A percentile compares a stretch with the other conserved stretches of the same genome.
phyloP scores from a whole-genome alignment of 2,888 invertebrate species.

The Spisula subtruncata region DNA sequence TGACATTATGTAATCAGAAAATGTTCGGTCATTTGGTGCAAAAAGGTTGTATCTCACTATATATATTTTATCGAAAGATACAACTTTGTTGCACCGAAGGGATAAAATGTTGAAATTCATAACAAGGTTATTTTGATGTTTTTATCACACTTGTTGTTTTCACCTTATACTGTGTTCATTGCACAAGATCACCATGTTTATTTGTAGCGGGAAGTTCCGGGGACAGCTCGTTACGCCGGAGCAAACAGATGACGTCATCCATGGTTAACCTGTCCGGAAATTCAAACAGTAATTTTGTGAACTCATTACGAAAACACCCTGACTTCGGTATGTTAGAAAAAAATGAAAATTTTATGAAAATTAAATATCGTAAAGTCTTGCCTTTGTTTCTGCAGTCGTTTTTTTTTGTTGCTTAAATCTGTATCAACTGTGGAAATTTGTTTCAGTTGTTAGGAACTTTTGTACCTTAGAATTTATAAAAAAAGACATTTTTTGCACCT shows the following conservation, averaged over 20 bases:
- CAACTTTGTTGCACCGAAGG: no score
- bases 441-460: neutral
- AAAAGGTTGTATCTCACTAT: no score
- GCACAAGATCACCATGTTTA: slow-evolving; percentile 57
- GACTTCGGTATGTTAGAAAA: slow-evolving; percentile 81
- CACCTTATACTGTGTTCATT: slow-evolving; percentile 36
- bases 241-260: slow-evolving; percentile 80
- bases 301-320: slow-evolving; percentile 79
- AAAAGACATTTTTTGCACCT: no score
- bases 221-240: slow-evolving; percentile 81
- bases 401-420: neutral
- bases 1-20: neutral
- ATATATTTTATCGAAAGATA: no score
- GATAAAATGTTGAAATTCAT: neutral
- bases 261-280: slow-evolving; percentile 83
- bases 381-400: neutral
- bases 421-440: neutral
- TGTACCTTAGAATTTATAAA: no score
- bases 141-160: neutral
- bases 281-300: slow-evolving; percentile 71
- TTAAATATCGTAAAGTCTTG: neutral
- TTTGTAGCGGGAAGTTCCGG: slow-evolving; percentile 83
- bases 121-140: neutral
- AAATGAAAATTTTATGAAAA: neutral
- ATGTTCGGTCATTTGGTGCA: no score